Conservation (phyloP, 2,797 vertebrate genomes). For the Mormyrus proboscirostris region DNA sequence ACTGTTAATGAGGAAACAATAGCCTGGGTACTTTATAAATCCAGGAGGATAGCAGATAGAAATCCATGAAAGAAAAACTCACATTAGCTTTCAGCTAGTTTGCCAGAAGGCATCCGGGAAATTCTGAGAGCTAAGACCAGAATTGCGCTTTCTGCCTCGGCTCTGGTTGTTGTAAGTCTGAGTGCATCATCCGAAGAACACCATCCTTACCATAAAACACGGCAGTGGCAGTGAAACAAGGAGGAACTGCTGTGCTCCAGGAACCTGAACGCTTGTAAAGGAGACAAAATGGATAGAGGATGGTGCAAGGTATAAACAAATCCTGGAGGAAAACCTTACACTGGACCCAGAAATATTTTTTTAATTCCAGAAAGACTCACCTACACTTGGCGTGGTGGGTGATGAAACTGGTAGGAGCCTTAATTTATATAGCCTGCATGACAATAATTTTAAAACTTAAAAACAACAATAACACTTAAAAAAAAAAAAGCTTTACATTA, state of each 20-base stretch:
- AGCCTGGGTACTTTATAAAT: background rate
- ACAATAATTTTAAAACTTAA: background rate
- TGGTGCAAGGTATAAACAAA: background rate
- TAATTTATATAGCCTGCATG: background rate
- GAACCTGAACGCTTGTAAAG: background rate
- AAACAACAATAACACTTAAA: background rate
- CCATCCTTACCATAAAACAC: background rate
- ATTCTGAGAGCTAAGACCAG: background rate
- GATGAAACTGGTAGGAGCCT: background rate
- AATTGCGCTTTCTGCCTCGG: background rate
- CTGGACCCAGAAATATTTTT: background rate
- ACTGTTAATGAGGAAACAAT: background rate
- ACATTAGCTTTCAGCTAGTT: background rate
- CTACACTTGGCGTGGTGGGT: background rate
- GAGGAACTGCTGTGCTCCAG: background rate
- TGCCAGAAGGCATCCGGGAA: background rate
- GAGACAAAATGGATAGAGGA: background rate
- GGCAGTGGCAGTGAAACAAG: background rate
- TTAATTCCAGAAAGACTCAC: background rate
- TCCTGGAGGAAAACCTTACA: background rate
- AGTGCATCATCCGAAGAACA: background rate
- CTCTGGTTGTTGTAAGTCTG: background rate
- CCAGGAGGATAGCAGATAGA: background rate
- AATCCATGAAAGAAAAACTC: background rate
- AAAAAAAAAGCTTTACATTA: too few relatives aligned